Evolutionary conservation across 2,797 vertebrate species (phyloP), one percentile per base, ranked within the genome.

Genomic region (Pseudochaenichthys georgianus): DNA sequence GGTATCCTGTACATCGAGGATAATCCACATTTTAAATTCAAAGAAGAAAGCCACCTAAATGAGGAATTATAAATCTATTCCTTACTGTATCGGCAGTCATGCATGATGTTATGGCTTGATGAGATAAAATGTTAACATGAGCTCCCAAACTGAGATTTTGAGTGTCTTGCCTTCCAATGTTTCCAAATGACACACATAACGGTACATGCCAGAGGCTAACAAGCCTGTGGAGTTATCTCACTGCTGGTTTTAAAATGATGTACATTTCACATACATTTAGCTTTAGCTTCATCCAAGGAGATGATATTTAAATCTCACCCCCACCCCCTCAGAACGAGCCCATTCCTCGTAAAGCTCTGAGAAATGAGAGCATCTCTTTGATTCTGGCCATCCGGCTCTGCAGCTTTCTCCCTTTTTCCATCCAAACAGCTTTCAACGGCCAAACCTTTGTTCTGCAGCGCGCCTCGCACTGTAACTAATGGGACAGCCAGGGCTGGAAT

Each of bases 371-470:
- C 80, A 17, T 74, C 75, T 52, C 73, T 87, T 79, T 84, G 73
- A 80, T 53, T 82, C 4, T 76, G 77, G 73, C 86, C 75, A 48
- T 88, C 81, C 78, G 60, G 80, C 79, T 71, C 73, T 5, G 66
- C 73, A 81, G 81, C 80, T 71, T 62, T 59, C 41, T 53, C 64
- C 42, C 53, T 7, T 59, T 61, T 57, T 64, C 77, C 84, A 61
- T 76, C 83, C 85, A 86, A 81, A 81, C 68, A 9, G 73, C 79
- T 65, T 75, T 75, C 77, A 84, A 68, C 67, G 74, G 75, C 87
- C 85, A 78, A 80, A 63, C 66, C 88, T 89, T 90, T 89, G 87
- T 88, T 87, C 83, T 76, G 2, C 38, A 0, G 34, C 4, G 9
- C 15, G 7, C 52, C 75, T 60, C 47, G 8, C 78, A 7, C 85